A percentile compares a stretch with the other conserved stretches of the same genome.
phyloP scores from a whole-genome alignment of 2,888 invertebrate species.

The Heliothis peltigera region DNA sequence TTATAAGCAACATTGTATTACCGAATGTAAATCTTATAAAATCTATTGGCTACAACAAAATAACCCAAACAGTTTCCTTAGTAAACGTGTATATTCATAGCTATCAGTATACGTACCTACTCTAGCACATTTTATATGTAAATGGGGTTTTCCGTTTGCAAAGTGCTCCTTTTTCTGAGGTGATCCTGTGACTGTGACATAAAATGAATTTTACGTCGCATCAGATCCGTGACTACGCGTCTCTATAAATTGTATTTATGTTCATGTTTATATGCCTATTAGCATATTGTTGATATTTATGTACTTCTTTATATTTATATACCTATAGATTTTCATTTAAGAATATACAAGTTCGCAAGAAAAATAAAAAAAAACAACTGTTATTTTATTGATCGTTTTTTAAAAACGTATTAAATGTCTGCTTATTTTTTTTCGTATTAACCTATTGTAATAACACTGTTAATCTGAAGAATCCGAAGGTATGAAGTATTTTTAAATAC shows the following conservation, averaged over 20 bases:
- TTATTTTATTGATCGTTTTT: too few species aligned
- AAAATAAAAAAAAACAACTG: too few species aligned
- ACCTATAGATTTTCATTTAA: constrained; percentile 17
- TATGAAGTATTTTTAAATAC: too few species aligned
- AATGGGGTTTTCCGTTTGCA: constrained; percentile 78
- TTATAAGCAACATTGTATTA: too few species aligned
- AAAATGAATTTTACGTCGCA: constrained; percentile 77
- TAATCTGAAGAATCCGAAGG: too few species aligned
- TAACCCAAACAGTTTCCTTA: constrained; percentile 38
- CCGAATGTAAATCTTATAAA: not conserved
- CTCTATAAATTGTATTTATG: constrained; percentile 61
- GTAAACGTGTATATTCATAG: constrained; percentile 50
- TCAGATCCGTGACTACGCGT: constrained; percentile 65
- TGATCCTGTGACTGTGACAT: constrained; percentile 76
- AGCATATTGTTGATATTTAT: constrained; percentile 36
- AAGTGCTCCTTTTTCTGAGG: constrained; percentile 78
- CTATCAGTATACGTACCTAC: constrained; percentile 52
- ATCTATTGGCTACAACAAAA: constrained; percentile 30
- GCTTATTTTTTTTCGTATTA: too few species aligned
- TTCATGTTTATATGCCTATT: constrained; percentile 49
- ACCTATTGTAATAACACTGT: too few species aligned
- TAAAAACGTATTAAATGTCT: too few species aligned
- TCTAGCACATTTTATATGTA: constrained; percentile 78
- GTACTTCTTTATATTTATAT: constrained; percentile 19
- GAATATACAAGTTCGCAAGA: too few species aligned